Evolutionary conservation across 1,140 invertebrate genomes (phyloP).

Genomic region (Alviniconcha marisindica): DNA sequence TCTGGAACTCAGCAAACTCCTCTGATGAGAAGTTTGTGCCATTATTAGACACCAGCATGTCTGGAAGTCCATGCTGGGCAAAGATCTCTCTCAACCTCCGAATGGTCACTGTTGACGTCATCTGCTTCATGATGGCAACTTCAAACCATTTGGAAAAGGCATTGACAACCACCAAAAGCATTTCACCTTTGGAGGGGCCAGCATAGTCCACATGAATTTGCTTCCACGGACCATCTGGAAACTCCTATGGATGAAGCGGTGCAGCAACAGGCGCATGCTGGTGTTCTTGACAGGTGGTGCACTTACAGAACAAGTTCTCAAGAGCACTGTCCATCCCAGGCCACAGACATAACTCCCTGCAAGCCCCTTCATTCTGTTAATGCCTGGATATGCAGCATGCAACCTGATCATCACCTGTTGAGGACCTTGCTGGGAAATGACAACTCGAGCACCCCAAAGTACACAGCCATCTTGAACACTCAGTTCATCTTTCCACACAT

Average conservation of each 20-base stretch:
- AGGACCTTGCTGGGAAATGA: slow-evolving; percentile 74
- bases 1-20: slow-evolving; percentile 63
- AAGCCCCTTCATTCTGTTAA: slow-evolving; percentile 74
- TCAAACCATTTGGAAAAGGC: too few species aligned
- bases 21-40: slow-evolving; percentile 63
- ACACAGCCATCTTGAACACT: slow-evolving; percentile 33
- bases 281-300: slow-evolving; percentile 58
- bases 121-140: slow-evolving; percentile 11
- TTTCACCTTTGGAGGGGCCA: slow-evolving; percentile 70
- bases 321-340: slow-evolving; percentile 75
- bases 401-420: slow-evolving; percentile 66
- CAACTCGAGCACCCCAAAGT: slow-evolving; percentile 26
- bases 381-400: slow-evolving; percentile 75
- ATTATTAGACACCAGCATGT: slow-evolving; percentile 66
- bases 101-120: slow-evolving; percentile 36
- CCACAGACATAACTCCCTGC: slow-evolving; percentile 76
- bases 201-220: slow-evolving; percentile 78
- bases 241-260: slow-evolving; percentile 65
- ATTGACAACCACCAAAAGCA: too few species aligned
- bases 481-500: slow-evolving; percentile 28
- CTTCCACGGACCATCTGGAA: slow-evolving; percentile 73
- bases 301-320: slow-evolving; percentile 49
- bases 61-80: slow-evolving; percentile 51
- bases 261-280: slow-evolving; percentile 51
- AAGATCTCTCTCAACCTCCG: background rate